These are phyloP conservation scores for Anolis carolinensis DNA, from an alignment of 2,113 vertebrate species.

Conservation along the genomic window DNA sequence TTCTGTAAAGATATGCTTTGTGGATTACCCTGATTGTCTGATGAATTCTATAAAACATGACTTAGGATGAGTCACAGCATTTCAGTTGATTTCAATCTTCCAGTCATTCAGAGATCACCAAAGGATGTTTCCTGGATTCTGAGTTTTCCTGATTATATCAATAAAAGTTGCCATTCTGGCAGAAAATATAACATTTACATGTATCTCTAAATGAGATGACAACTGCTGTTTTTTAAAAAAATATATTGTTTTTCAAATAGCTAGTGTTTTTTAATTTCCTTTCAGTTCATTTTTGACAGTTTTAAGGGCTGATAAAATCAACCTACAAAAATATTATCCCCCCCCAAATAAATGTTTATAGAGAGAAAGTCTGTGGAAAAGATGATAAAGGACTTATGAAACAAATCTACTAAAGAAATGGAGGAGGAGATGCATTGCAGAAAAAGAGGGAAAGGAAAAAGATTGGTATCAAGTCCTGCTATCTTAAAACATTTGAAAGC, in stretches of 20 bases:
- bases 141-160: conserved; percentile 60
- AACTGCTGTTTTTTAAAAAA: conserved; percentile 6
- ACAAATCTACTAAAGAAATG: neutral
- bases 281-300: conserved; percentile 21
- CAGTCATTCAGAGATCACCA: conserved; percentile 35
- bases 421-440: neutral
- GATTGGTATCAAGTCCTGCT: neutral
- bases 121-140: conserved; percentile 38
- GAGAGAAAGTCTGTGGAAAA: neutral
- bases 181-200: conserved; percentile 46
- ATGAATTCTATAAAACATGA: neutral
- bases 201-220: conserved; percentile 42
- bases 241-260: conserved; percentile 49
- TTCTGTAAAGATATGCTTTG: neutral
- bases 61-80: conserved; percentile 37
- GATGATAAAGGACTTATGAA: neutral
- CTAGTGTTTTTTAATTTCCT: conserved; percentile 12
- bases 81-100: conserved; percentile 49
- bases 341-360: neutral
- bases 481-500: neutral
- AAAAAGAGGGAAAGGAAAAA: neutral
- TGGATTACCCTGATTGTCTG: neutral
- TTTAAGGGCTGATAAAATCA: neutral
- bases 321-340: neutral
- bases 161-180: conserved; percentile 46